These are phyloP conservation scores for Brachypodius melanocephalos DNA, from an alignment of 2,113 vertebrate genomes.

Conservation along the genomic window DNA sequence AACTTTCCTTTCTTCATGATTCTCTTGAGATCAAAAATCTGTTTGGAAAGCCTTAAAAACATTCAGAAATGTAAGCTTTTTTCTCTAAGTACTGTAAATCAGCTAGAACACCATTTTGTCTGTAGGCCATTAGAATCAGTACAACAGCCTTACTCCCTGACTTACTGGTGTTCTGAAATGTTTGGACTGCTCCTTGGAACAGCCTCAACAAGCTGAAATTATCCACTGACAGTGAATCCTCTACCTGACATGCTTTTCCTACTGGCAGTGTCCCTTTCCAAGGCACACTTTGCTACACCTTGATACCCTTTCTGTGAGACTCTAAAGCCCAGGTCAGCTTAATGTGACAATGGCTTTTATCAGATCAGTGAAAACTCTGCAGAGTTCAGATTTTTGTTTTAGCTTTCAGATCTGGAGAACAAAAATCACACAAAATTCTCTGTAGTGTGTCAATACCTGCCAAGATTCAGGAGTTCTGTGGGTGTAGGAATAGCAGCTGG, in stretches of 20 bases:
- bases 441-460: neutral
- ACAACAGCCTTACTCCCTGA: neutral
- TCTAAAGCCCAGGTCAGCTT: neutral
- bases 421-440: neutral
- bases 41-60: neutral
- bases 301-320: neutral
- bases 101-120: neutral
- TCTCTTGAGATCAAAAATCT: neutral
- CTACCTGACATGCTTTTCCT: neutral
- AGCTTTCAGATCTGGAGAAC: neutral
- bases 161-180: neutral
- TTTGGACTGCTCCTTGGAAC: neutral
- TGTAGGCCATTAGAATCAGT: neutral
- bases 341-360: neutral
- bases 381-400: neutral
- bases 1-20: neutral
- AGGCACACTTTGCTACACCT: neutral
- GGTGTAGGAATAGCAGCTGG: neutral
- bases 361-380: neutral
- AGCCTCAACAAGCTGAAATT: neutral
- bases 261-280: neutral
- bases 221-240: neutral
- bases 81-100: neutral
- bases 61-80: neutral
- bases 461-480: neutral